Conservation (phyloP, 92 coral and sea anemone genomes). For the Palythoa heliodiscus region DNA sequence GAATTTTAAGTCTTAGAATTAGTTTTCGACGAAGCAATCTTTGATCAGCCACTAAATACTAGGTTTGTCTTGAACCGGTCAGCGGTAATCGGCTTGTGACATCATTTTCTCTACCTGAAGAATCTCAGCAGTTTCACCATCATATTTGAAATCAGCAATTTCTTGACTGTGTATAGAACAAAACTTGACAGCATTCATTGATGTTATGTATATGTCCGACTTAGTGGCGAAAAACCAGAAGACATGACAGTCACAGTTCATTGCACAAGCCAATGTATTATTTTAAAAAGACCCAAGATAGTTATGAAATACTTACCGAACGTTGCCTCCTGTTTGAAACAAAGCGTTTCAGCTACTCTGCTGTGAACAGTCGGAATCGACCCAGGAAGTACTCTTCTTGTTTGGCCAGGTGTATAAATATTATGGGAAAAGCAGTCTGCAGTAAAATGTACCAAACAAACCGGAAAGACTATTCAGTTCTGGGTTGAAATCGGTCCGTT, state of each 20-base stretch:
- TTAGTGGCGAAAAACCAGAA: no score
- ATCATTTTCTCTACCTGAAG: no score
- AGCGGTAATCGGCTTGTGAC: no score
- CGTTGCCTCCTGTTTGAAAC: neutral
- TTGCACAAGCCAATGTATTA: no score
- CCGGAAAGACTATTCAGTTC: neutral
- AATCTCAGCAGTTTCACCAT: neutral
- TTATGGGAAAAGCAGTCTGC: neutral
- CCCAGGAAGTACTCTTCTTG: neutral
- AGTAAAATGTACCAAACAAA: constrained; percentile 24
- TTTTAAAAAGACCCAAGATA: no score
- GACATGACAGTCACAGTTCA: no score
- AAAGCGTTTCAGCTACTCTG: neutral
- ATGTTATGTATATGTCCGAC: neutral
- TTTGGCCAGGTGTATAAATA: neutral
- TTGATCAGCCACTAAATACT: neutral
- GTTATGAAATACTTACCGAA: neutral
- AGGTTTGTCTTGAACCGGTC: no score
- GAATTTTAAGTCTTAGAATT: no score
- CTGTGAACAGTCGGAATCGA: constrained; percentile 9
- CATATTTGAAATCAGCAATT: neutral
- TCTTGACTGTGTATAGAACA: neutral
- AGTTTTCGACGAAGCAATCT: no score
- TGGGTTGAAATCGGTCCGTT: constrained; percentile 27
- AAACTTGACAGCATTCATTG: neutral